Conservation (phyloP, 1,140 invertebrate genomes). For the Danaus melanippus region DNA sequence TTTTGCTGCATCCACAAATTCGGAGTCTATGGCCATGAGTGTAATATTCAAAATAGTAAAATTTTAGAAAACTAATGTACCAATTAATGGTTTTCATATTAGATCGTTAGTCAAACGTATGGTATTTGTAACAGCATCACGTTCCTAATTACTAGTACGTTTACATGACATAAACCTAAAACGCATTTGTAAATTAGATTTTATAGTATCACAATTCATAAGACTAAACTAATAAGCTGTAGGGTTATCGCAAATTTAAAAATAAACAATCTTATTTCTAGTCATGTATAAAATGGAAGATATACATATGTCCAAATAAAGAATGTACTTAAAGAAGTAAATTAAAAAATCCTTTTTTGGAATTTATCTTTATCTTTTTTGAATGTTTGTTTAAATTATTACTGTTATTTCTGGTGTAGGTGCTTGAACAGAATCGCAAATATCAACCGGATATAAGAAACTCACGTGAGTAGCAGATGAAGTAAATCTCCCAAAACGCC, state of each 20-base stretch:
- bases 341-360: no score
- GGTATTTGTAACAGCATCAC: conserved; percentile 1
- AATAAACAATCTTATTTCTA: no score
- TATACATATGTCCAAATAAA: no score
- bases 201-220: no score
- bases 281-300: no score
- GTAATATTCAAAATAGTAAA: conserved; percentile 7
- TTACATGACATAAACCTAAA: no score
- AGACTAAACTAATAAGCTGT: no score
- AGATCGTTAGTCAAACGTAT: conserved; percentile 9
- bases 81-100: not conserved
- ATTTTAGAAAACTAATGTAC: conserved; percentile 9
- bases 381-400: not conserved
- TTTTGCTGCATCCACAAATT: conserved; percentile 1
- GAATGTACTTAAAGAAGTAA: no score
- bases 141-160: no score
- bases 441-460: conserved; percentile 9
- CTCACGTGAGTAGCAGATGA: conserved; percentile 57
- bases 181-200: no score
- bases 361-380: no score
- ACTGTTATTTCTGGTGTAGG: not conserved
- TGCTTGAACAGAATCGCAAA: conserved; percentile 10
- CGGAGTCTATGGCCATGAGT: conserved; percentile 2
- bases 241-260: no score
- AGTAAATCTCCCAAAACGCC: conserved; percentile 55